Base-by-base conservation (phyloP, 2,113 vertebrate species). In the Amazona vittata region DNA sequence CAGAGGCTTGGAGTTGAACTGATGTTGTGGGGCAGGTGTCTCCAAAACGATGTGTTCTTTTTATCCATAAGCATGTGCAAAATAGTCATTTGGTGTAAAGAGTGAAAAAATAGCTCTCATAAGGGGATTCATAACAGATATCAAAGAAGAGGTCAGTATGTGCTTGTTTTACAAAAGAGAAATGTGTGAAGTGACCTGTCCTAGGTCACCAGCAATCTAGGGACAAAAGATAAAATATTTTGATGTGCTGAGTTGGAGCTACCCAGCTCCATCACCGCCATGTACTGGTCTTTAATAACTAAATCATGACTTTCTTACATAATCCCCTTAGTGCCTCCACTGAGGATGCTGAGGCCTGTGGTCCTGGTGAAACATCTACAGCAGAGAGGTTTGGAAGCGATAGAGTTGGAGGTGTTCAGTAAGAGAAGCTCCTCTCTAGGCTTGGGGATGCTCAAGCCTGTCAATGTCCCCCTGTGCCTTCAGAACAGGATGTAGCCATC, bases 51-150 rank as follows among this genome's bases (percentile, higher is more conserved):
- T 15, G 35, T 22, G 59, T 41, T 33, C 16, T 50, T 53, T 63
- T n/a, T 50, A 53, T 65, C 29, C 9, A 3, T 15, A 31, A 76
- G 16, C 0, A 0, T 2, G 8, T 60, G 14, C 10, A 39, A 86
- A 93, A 43, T 24, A 0, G 0, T 74, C 8, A 0, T 24, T 25
- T 26, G 7, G 6, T 28, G 11, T 0, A 1, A 1, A 3, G 31
- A 86, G 59, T 3, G 5, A 37, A 60, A 60, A 91, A 63, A 0
- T 0, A 47, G 10, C 43, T 60, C 75, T 79, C 11, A 8, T 39
- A 50, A 2, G 4, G 11, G 1, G 31, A n/a, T 49, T 70, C 8
- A 2, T 5, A 10, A 3, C 31, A 49, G 25, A 8, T 47, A 26
- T 55, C 1, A 0, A 1, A 43, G 49, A 17, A 68, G 39, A 75